A percentile compares a stretch with the other conserved stretches of the same genome.
These are phyloP conservation scores for Eurystomus glaucurus DNA, from an alignment of 2,797 vertebrate species.

Conservation along the genomic window DNA sequence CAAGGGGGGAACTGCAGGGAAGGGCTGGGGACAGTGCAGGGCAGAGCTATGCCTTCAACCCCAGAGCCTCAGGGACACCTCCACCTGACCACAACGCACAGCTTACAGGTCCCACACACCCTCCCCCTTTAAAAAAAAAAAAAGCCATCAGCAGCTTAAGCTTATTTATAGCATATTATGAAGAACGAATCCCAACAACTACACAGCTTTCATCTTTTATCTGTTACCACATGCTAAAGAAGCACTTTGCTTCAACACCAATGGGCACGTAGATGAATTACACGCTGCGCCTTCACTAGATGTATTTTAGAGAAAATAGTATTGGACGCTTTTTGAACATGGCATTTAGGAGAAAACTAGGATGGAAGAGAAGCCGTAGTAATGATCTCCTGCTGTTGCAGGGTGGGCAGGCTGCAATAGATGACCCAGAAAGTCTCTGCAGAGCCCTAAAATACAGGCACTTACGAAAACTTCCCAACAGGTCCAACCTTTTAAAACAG, in stretches of 20 bases:
- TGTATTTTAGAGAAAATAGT: background rate
- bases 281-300: background rate
- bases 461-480: background rate
- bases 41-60: background rate
- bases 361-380: background rate
- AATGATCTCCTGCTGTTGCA: constrained; percentile 14
- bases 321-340: background rate
- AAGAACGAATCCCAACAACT: background rate
- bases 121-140: background rate
- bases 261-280: background rate
- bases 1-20: accelerated
- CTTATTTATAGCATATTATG: background rate
- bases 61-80: background rate
- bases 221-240: background rate
- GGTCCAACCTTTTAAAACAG: background rate
- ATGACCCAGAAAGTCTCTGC: background rate
- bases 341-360: constrained; percentile 1
- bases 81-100: background rate
- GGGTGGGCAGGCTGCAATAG: background rate
- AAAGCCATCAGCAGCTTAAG: background rate
- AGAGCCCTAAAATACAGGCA: background rate
- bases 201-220: background rate
- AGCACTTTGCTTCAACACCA: background rate
- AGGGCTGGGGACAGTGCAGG: background rate
- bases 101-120: background rate